These are phyloP conservation scores for Laupala kohalensis DNA, from an alignment of 1,140 invertebrate genomes.

Conservation along the genomic window DNA sequence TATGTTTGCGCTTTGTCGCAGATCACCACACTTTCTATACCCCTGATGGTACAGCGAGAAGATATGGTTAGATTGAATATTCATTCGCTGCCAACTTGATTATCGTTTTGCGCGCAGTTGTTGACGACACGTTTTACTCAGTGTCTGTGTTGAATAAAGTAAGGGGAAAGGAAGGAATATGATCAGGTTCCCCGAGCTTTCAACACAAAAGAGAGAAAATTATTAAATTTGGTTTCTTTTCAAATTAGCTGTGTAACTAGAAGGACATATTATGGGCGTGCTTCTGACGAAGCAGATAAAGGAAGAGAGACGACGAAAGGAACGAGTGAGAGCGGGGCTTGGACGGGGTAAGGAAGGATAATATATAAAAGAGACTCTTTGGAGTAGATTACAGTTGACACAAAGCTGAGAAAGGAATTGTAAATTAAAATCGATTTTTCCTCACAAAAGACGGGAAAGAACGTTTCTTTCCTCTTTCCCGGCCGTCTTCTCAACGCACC, in stretches of 20 bases:
- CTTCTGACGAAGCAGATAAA: slow-evolving; percentile 10
- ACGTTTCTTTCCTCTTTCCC: background rate
- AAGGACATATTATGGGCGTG: slow-evolving; percentile 9
- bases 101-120: background rate
- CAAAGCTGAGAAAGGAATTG: slow-evolving; percentile 15
- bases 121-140: background rate
- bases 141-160: background rate
- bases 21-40: too few relatives aligned
- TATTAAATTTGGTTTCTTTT: slow-evolving; percentile 17
- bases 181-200: slow-evolving; percentile 9
- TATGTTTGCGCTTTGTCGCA: too few relatives aligned
- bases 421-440: slow-evolving; percentile 16
- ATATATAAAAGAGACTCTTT: slow-evolving; percentile 3
- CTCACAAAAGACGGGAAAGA: slow-evolving; percentile 7
- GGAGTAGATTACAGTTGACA: slow-evolving; percentile 16
- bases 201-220: slow-evolving; percentile 12
- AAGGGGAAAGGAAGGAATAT: background rate
- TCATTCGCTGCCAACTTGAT: background rate
- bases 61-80: too few relatives aligned
- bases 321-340: background rate
- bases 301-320: background rate
- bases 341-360: background rate
- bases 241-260: slow-evolving; percentile 17
- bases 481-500: background rate
- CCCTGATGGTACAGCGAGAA: too few relatives aligned